Conservation (phyloP, 2,113 vertebrate species). For the Pedionomus torquatus region DNA sequence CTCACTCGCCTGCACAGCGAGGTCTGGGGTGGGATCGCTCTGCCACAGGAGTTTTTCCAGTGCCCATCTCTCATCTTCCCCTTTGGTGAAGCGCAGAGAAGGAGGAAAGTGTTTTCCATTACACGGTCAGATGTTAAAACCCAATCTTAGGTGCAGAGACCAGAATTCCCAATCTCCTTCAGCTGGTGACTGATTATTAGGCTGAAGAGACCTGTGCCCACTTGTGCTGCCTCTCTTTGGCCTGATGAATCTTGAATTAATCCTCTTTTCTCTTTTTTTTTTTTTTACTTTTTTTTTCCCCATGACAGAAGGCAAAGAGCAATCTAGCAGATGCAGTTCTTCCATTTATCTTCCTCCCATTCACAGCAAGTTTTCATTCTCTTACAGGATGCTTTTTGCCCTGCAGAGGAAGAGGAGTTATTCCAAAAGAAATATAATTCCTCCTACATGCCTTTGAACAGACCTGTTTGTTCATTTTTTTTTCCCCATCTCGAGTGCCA, state of each 20-base stretch:
- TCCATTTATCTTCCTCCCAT: background rate
- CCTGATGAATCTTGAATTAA: background rate
- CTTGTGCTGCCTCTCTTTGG: background rate
- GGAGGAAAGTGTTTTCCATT: background rate
- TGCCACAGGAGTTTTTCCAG: background rate
- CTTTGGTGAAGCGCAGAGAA: background rate
- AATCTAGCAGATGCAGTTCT: constrained; percentile 5
- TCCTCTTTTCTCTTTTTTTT: background rate
- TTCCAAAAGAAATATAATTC: constrained; percentile 52
- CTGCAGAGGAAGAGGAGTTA: background rate
- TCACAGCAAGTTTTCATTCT: background rate
- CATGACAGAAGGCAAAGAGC: constrained; percentile 20
- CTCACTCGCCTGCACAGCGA: rapidly evolving
- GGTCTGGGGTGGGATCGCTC: background rate
- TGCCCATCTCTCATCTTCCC: background rate
- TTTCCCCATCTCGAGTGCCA: background rate
- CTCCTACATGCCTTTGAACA: constrained; percentile 49
- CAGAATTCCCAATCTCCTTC: background rate
- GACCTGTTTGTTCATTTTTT: constrained; percentile 42
- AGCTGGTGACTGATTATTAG: background rate
- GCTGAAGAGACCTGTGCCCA: background rate
- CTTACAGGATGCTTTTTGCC: background rate
- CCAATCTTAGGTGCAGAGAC: background rate
- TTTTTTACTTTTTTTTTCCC: rapidly evolving
- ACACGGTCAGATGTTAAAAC: background rate